Percentiles rank a stretch among this genome's conserved stretches.
Conservation (phyloP, 1,140 invertebrate genomes). For the Macrobrachium rosenbergii region DNA sequence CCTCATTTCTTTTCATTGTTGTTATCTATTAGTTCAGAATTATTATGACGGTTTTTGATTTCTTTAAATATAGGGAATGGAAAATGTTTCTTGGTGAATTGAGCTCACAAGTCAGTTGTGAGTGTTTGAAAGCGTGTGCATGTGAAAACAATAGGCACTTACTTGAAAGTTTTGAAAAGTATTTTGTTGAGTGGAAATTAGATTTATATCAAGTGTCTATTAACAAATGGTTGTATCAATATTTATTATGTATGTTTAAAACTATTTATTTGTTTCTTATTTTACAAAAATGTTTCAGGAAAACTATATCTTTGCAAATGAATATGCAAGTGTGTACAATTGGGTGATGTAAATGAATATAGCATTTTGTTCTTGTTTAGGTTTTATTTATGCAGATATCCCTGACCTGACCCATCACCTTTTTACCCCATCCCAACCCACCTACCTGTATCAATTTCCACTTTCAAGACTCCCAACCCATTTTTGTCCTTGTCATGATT, state of each 20-base stretch:
- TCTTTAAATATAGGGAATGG: conserved; percentile 37
- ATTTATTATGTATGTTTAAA: conserved; percentile 31
- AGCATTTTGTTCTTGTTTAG: conserved; percentile 55
- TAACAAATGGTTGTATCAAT: conserved; percentile 42
- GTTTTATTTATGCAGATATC: conserved; percentile 52
- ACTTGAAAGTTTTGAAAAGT: conserved; percentile 32
- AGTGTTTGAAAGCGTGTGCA: conserved; percentile 55
- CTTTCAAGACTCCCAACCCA: conserved; percentile 37
- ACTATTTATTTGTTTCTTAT: conserved; percentile 38
- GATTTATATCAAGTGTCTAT: conserved; percentile 48
- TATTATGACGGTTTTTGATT: conserved; percentile 48
- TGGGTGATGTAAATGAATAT: conserved; percentile 41
- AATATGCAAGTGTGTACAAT: conserved; percentile 60
- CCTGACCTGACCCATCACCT: conserved; percentile 32
- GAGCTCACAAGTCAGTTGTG: conserved; percentile 29
- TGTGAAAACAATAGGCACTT: conserved; percentile 28
- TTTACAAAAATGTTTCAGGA: conserved; percentile 28
- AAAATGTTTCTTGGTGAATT: conserved; percentile 40
- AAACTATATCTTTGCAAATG: conserved; percentile 50
- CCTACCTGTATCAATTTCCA: conserved; percentile 33
- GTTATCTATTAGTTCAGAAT: conserved; percentile 60
- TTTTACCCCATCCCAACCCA: background rate
- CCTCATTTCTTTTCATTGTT: conserved; percentile 53
- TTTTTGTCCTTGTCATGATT: conserved; percentile 59
- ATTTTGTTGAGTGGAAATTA: conserved; percentile 41